Base-by-base conservation (phyloP, 2,113 vertebrate genomes). In the Speoplatyrhinus poulsoni region DNA sequence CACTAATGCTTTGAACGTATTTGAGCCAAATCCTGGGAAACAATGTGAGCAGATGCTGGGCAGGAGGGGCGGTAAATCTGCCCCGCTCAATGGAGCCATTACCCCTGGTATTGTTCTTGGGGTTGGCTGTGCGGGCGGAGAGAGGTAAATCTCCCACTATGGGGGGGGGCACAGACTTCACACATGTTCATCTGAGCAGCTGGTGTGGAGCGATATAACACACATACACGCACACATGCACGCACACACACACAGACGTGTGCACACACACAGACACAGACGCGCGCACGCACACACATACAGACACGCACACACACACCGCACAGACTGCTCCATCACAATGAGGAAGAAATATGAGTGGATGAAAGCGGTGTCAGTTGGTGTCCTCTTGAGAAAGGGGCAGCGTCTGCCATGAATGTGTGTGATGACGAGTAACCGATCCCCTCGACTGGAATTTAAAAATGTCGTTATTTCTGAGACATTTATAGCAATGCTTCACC, bases 41-140 rank as follows among this genome's bases (percentile, higher is more conserved):
- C 88, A 88, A 90, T 87, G 84, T 46, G 54, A 79, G 86, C 89
- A 89, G 89, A 88, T 90, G 89, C 83, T 88, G 85, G 62, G 82
- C 79, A 85, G 90, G 83, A 84, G 81, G 83, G 77, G 85, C 83
- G 69, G 83, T 90, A 87, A 88, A 91, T 92, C 87, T 84, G 81
- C 76, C 77, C 81, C 66, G 76, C 71, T 50, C 74, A 87, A 90
- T 89, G 80, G 84, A 89, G 82, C 82, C 81, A 85, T 88, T 87
- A 78, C 79, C 26, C 67, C 73, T 60, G 67, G 82, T 74, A 87
- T 92, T 90, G 90, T 91, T 85, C 82, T 62, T 73, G 77, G 57
- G 61, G 57, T 32, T 71, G 62, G 63, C 41, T 61, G 66, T 41
- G 49, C 46, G 47, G 49, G 49, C 1, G 5, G 61, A 56, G 61